Percentiles rank a stretch among this genome's conserved stretches.
phyloP scores from a whole-genome alignment of 2,888 invertebrate genomes.

The Cheilosia grossa region DNA sequence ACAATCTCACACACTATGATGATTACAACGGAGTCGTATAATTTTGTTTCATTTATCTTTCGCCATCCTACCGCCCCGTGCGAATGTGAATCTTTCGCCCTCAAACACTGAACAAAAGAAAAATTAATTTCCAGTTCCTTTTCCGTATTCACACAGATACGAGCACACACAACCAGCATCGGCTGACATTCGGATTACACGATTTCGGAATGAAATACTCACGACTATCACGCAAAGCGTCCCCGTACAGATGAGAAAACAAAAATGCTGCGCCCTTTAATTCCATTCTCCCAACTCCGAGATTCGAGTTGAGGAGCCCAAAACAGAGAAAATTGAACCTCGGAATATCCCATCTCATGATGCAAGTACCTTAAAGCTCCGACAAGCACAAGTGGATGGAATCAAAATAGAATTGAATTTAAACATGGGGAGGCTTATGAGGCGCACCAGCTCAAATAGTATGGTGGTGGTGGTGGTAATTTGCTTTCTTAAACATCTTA shows the following conservation, averaged over 20 bases:
- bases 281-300: constrained; percentile 29
- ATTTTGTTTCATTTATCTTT: constrained; percentile 59
- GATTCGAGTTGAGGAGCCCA: constrained; percentile 4
- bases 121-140: constrained; percentile 66
- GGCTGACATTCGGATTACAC: constrained; percentile 4
- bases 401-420: constrained; percentile 54
- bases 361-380: constrained; percentile 31
- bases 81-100: constrained; percentile 37
- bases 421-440: constrained; percentile 1
- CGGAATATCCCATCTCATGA: constrained; percentile 18
- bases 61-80: constrained; percentile 3
- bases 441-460: not conserved
- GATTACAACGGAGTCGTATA: constrained; percentile 55
- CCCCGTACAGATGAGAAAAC: constrained; percentile 11
- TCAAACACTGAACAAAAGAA: constrained; percentile 27
- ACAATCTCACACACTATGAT: constrained; percentile 58
- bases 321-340: constrained; percentile 22
- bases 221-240: constrained; percentile 39
- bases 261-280: constrained; percentile 28
- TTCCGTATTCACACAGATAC: constrained; percentile 41
- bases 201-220: constrained; percentile 34
- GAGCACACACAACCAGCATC: not conserved
- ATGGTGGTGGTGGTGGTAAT: constrained; percentile 30
- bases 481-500: constrained; percentile 37
- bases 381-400: constrained; percentile 48